Evolutionary conservation across 2,797 vertebrate genomes (phyloP).

Genomic region (Platalea minor): DNA sequence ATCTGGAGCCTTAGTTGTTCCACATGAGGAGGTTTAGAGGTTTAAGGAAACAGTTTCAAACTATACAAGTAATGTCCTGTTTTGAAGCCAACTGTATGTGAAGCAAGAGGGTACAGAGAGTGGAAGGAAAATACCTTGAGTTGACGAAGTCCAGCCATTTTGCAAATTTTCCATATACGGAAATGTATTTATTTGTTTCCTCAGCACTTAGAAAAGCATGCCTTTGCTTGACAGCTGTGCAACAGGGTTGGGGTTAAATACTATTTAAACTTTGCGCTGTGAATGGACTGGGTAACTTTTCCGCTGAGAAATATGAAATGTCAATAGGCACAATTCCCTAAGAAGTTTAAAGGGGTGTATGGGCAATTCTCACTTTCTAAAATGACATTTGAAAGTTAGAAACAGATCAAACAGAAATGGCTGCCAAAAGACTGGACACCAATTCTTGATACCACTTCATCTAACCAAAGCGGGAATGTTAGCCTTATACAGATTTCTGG

Average conservation of each 20-base stretch:
- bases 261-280: not conserved
- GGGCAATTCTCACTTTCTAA: not conserved
- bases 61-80: not conserved
- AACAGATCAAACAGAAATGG: not conserved
- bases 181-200: not conserved
- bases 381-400: not conserved
- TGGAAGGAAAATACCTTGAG: not conserved
- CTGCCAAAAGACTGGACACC: not conserved
- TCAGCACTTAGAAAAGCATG: not conserved
- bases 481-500: not conserved
- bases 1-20: constrained; percentile 19
- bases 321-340: not conserved
- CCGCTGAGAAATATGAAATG: not conserved
- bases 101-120: not conserved
- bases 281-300: not conserved
- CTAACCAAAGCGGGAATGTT: not conserved
- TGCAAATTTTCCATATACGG: not conserved
- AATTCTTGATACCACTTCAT: not conserved
- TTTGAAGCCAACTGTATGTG: not conserved
- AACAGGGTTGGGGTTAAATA: not conserved
- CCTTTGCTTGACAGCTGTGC: not conserved
- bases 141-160: not conserved
- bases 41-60: constrained; percentile 22
- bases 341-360: not conserved
- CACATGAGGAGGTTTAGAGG: not conserved